Percentiles rank a stretch among this genome's conserved stretches.
These are phyloP conservation scores for Cheilosia urbana DNA, from an alignment of 2,888 invertebrate genomes.

Conservation along the genomic window DNA sequence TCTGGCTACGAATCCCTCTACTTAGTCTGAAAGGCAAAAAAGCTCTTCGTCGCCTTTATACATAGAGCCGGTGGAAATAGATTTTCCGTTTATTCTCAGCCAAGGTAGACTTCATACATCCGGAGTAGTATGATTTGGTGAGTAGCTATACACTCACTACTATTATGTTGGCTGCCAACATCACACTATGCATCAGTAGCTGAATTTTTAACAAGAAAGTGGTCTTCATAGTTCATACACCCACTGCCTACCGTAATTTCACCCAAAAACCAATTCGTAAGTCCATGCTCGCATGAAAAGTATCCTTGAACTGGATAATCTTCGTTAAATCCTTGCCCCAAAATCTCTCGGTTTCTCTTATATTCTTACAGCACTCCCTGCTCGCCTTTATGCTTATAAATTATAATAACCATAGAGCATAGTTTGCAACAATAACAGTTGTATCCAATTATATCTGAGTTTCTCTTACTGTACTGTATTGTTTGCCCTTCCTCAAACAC, in stretches of 20 bases:
- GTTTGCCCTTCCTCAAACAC: background rate
- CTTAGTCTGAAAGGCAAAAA: too few species aligned
- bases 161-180: too few species aligned
- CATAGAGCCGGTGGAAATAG: too few species aligned
- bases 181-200: too few species aligned
- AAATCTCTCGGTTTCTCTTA: background rate
- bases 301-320: background rate
- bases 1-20: too few species aligned
- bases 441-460: slow-evolving; percentile 27
- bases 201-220: too few species aligned
- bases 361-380: background rate
- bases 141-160: too few species aligned
- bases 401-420: slow-evolving; percentile 1
- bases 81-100: too few species aligned
- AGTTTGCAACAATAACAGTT: slow-evolving; percentile 2
- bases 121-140: too few species aligned
- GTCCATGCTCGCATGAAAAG: background rate
- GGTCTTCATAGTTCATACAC: too few species aligned
- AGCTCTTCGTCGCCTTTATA: too few species aligned
- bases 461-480: background rate
- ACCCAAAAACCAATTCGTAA: background rate
- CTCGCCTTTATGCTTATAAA: slow-evolving; percentile 13
- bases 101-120: too few species aligned
- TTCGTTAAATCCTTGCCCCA: background rate
- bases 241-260: background rate